Evolutionary conservation across 2,888 invertebrate species (phyloP), one percentile per base, ranked within the genome.

Genomic region (Zhengitettix transpicula): DNA sequence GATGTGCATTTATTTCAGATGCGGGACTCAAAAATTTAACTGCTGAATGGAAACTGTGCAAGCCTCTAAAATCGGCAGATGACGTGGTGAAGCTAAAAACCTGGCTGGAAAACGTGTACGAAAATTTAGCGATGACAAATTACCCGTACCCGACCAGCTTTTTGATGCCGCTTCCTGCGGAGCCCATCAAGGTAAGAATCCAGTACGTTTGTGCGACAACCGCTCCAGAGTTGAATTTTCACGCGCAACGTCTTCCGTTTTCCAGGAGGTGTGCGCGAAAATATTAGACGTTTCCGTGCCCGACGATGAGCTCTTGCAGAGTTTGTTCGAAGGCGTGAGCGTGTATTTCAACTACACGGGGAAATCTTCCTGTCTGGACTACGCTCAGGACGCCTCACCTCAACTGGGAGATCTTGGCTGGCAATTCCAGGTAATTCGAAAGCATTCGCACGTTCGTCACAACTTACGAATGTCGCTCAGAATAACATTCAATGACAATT

Each of bases 131-230:
- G 0, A 97, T 97, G 96, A 86, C 87, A 15, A 89, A 99, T 75
- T 99, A 98, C 73, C 97, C 98, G 0, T 98, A 95, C 71, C 75
- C 85, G 0, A 82, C 87, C 0, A 81, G 82, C 67, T 98, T 98
- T 72, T 74, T 98, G 57, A 79, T 81, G 56, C 83, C 85, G 0
- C 70, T 98, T 40, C 96, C 97, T 0, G 90, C 84, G 0, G 80
- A 89, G 73, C 97, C 97, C 0, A 85, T 97, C 58, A 73, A 75
- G 68, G 82, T 80, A 8, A 12, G 28, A 7, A 28, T 28, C 47
- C 2, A 15, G 47, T 3, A 15, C 2, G 15, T 47, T 11, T 47
- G 47, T 5, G 2, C 47, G 15, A 5, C 15, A 47, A 47, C 2
- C 1, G 47, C 47, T 44, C 14, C 47, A 47, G 47, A 47, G 47